Conservation (phyloP, 37 sponge, comb jelly and placozoan genomes). For the Cliona cf. orientalis region DNA sequence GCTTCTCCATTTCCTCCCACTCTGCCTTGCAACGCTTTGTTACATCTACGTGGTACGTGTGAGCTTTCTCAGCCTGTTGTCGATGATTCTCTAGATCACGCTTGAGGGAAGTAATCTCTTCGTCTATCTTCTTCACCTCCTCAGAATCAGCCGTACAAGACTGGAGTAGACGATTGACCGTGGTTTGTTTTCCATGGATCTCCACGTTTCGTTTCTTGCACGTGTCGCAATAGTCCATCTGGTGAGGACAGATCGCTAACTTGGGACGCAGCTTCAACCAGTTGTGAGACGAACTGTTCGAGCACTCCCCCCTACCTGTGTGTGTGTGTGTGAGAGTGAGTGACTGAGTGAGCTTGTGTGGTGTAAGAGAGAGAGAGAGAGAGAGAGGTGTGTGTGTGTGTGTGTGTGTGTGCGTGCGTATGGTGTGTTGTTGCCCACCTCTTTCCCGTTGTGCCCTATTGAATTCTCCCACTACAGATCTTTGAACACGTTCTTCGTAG, state of each 20-base stretch:
- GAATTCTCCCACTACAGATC: constrained; percentile 40
- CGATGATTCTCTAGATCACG: no score
- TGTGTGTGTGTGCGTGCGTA: no score
- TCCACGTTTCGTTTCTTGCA: constrained; percentile 14
- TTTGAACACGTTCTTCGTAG: constrained; percentile 29
- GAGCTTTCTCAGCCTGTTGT: no score
- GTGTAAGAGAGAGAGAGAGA: no score
- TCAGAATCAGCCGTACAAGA: constrained; percentile 15
- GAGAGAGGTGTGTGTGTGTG: no score
- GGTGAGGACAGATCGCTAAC: constrained; percentile 41
- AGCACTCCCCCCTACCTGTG: constrained; percentile 1
- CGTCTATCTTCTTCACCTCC: constrained; percentile 21
- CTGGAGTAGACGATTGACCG: constrained; percentile 49
- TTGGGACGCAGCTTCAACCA: constrained; percentile 54
- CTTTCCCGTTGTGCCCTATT: constrained; percentile 21
- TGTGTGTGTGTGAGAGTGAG: no score
- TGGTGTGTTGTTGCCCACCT: no score
- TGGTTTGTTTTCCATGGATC: constrained; percentile 50
- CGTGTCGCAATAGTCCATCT: constrained; percentile 44
- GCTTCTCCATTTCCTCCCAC: no score
- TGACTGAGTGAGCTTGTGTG: no score
- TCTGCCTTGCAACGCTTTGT: no score
- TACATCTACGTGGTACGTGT: no score
- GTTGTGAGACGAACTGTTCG: constrained; percentile 32
- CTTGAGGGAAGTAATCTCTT: no score